Base-by-base conservation (phyloP, 2,888 invertebrate genomes). In the Oasisia sp. region DNA sequence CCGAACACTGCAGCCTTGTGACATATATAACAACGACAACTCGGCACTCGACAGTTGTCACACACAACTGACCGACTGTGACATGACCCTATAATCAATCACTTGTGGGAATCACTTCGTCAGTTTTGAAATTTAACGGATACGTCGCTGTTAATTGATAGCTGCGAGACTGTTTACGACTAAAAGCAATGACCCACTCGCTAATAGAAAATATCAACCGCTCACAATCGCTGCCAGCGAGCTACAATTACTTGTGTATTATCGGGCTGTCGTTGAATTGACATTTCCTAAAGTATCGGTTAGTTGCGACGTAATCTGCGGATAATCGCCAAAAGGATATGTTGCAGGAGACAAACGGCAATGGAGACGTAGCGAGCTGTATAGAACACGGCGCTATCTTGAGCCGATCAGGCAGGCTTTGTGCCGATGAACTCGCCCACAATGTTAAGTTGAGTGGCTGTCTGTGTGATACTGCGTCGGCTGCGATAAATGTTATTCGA, bases 301-400 rank as follows among this genome's bases (percentile, higher is more conserved):
- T 74, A 74, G 74, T 74, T 74, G 74, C 74, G 74, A 74, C 74
- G 74, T 74, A 74, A 74, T 74, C 74, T 74, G 1, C 74, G 74
- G 74, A 74, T 74, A 74, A 74, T 74, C 74, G 14, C 74, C n/a
- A 74, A 74, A 74, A 74, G 74, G n/a, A 74, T 74, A 74, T 74
- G 74, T 74, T 74, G 74, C 27, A 27, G 74, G 27, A 74, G 74
- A 27, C 74, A 74, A 74, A 74, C 74, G 74, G 5, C 74, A 74
- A 74, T 74, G 74, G n/a, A n/a, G 27, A 74, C 74, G n/a, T 74
- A 74, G 74, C 74, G 74, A 74, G 74, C n/a, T 74, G 27, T 74
- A 27, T 19, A 74, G 74, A 74, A 74, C 14, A 74, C 74, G n/a
- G 14, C 74, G 19, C 27, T 74, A 74, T 74, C 74, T 74, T 1